A percentile compares a stretch with the other conserved stretches of the same genome.
Evolutionary conservation across 2,888 invertebrate genomes (phyloP).

Genomic region (Volucella bombylans): DNA sequence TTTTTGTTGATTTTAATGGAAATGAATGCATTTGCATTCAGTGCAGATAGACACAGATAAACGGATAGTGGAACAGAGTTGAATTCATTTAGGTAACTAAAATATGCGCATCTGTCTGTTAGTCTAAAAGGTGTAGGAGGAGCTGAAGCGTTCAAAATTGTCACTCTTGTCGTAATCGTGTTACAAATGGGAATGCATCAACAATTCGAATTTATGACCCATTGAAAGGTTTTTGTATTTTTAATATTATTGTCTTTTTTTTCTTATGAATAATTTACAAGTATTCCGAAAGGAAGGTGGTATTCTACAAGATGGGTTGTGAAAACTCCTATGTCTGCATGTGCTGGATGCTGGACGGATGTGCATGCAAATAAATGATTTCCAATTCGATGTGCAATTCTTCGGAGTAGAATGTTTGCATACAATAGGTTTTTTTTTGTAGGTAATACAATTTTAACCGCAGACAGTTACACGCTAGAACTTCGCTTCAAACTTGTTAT

Average conservation of each 20-base stretch:
- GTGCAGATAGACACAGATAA: slow-evolving; percentile 11
- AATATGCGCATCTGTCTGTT: neutral
- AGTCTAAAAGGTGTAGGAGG: slow-evolving; percentile 10
- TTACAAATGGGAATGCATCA: slow-evolving; percentile 37
- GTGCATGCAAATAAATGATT: neutral
- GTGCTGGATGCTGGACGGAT: neutral
- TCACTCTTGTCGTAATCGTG: slow-evolving; percentile 40
- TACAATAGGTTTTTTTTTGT: too few relatives aligned
- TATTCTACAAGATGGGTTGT: slow-evolving; percentile 2
- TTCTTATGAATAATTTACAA: slow-evolving; percentile 49
- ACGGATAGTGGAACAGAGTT: neutral
- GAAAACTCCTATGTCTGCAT: neutral
- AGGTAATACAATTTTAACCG: too few relatives aligned
- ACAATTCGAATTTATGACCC: slow-evolving; percentile 49
- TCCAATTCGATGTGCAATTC: slow-evolving; percentile 44
- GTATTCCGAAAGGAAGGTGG: slow-evolving; percentile 22
- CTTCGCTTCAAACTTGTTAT: too few relatives aligned
- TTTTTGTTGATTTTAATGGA: slow-evolving; percentile 16
- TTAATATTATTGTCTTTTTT: slow-evolving; percentile 26
- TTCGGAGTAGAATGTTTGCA: slow-evolving; percentile 6
- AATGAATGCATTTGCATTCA: slow-evolving; percentile 53
- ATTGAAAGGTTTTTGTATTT: slow-evolving; percentile 27
- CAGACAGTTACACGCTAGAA: too few relatives aligned
- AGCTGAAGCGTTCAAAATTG: slow-evolving; percentile 25
- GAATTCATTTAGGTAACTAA: slow-evolving; percentile 4